These are phyloP conservation scores for Botrylloides violaceus DNA, from an alignment of 23 tunicate species.

Conservation along the genomic window DNA sequence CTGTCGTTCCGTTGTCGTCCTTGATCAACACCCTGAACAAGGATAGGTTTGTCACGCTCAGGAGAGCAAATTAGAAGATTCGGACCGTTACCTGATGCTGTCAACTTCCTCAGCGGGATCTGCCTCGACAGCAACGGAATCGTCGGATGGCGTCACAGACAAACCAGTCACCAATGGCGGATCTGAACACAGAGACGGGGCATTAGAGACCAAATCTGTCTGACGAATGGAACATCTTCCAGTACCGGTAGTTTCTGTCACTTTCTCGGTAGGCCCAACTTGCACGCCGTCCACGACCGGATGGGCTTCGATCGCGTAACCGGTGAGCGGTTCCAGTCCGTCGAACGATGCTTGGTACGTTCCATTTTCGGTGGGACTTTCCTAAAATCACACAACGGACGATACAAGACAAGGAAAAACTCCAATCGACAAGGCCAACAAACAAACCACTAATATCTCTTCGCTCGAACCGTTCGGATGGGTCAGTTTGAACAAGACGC, in stretches of 20 bases:
- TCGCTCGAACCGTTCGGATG: not conserved
- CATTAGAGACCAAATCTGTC: not conserved
- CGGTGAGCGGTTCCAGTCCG: not conserved
- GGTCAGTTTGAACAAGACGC: not conserved
- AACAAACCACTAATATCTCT: not conserved
- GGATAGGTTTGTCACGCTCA: too few species aligned
- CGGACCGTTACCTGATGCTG: not conserved
- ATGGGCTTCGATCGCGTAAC: not conserved
- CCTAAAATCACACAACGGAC: not conserved
- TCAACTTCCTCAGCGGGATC: not conserved
- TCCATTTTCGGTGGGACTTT: not conserved
- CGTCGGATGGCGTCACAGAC: not conserved
- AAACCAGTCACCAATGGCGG: not conserved
- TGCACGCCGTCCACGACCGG: not conserved
- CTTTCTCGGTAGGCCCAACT: not conserved
- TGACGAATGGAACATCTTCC: too few species aligned
- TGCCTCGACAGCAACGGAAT: not conserved
- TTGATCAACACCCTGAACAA: not conserved
- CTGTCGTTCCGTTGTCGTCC: constrained; percentile 1
- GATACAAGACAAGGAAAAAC: not conserved
- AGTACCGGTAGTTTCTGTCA: not conserved
- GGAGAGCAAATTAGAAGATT: not conserved
- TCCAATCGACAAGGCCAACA: not conserved
- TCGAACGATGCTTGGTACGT: not conserved
- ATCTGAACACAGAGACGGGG: constrained; percentile 1